Percentiles rank a stretch among this genome's conserved stretches.
Conservation (phyloP, 2,888 invertebrate genomes). For the Heliconius charithonia region DNA sequence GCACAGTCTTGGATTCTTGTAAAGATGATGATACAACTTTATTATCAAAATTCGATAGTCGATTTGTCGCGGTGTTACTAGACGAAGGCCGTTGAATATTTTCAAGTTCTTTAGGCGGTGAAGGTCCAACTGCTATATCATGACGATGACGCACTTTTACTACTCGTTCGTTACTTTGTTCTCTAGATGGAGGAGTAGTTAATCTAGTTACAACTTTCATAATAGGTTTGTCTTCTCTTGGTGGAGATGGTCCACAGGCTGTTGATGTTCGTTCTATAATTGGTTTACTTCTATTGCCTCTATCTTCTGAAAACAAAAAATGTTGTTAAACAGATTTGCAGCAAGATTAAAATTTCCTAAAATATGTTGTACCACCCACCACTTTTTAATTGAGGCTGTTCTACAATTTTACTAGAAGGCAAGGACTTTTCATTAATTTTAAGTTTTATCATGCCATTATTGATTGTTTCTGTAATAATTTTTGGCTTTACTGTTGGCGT, state of each 20-base stretch:
- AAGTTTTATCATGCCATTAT: constrained; percentile 55
- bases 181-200: constrained; percentile 82
- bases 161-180: constrained; percentile 52
- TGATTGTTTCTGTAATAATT: constrained; percentile 50
- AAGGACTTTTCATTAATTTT: constrained; percentile 50
- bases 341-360: not conserved
- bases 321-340: constrained; percentile 16
- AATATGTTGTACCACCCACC: constrained; percentile 78
- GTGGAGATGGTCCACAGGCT: constrained; percentile 86
- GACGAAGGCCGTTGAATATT: constrained; percentile 45
- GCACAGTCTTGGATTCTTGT: constrained; percentile 52
- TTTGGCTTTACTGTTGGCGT: constrained; percentile 84
- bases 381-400: constrained; percentile 71
- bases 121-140: constrained; percentile 75
- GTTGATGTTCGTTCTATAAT: constrained; percentile 68
- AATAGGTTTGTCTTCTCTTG: constrained; percentile 68
- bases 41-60: constrained; percentile 26
- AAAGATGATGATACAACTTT: constrained; percentile 45
- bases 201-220: constrained; percentile 58
- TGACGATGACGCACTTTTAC: constrained; percentile 56
- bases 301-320: constrained; percentile 41
- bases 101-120: constrained; percentile 67
- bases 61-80: constrained; percentile 25
- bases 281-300: constrained; percentile 34
- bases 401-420: constrained; percentile 40